Conservation (phyloP, 2,113 vertebrate species). For the Rana temporaria region DNA sequence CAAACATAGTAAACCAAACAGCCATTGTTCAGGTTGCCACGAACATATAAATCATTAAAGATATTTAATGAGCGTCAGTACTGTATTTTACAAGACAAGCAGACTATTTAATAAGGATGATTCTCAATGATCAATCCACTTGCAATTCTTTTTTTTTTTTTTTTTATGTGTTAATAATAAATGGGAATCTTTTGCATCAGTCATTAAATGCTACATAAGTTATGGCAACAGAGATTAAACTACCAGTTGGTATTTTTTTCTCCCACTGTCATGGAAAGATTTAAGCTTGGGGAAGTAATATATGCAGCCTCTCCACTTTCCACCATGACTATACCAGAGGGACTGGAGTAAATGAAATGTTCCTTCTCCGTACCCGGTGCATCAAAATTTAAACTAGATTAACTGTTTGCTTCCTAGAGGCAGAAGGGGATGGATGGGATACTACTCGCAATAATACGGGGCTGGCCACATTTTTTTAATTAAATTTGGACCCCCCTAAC, state of each 20-base stretch:
- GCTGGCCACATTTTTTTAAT: too few species aligned
- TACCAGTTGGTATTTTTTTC: not conserved
- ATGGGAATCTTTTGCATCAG: constrained; percentile 54
- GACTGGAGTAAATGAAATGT: not conserved
- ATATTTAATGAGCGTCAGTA: constrained; percentile 46
- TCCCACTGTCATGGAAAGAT: constrained; percentile 51
- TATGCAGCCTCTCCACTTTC: constrained; percentile 5
- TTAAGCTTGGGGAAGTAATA: constrained; percentile 27
- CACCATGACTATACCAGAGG: not conserved
- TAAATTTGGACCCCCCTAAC: not conserved
- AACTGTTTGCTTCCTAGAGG: constrained; percentile 10
- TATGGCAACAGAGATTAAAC: constrained; percentile 50
- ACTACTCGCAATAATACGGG: not conserved
- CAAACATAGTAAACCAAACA: constrained; percentile 62
- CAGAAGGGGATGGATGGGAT: not conserved
- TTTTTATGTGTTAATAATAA: constrained; percentile 56
- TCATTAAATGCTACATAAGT: constrained; percentile 54
- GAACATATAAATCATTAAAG: constrained; percentile 60
- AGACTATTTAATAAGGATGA: constrained; percentile 67
- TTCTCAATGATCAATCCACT: constrained; percentile 61
- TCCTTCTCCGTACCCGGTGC: not conserved
- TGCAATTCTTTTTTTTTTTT: constrained; percentile 47
- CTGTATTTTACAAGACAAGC: constrained; percentile 56
- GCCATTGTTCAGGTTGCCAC: constrained; percentile 62
- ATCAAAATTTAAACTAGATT: constrained; percentile 49